Base-by-base conservation (phyloP, 64 coral and sea anemone genomes). In the Catalaphyllia jardinei region DNA sequence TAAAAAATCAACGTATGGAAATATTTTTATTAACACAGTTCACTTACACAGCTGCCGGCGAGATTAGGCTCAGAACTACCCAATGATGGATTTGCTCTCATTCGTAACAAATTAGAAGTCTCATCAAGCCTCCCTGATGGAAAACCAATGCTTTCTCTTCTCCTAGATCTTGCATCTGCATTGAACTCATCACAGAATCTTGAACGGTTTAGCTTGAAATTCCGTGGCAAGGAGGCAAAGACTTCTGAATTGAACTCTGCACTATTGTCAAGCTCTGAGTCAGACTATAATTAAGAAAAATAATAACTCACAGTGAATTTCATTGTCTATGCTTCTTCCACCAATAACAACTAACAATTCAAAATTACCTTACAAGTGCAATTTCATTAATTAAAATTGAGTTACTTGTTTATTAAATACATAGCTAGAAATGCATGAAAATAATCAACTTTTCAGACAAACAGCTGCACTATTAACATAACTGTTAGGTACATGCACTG, bases 31-130 rank as follows among this genome's bases (percentile, higher is more conserved):
- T 20, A 24, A 24, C 29, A n/a, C 8, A 29, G 22, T 69, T 8
- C 0, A 96, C 94, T 96, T 87, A 96, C 94, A 96, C 91, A 96
- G 82, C 94, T 93, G 35, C 94, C 91, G 19, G 94, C 76, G 52
- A 96, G 83, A 59, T 93, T 96, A 7, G 94, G 94, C 61, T 96
- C 94, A 2, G 94, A 96, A 28, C 92, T 96, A 0, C 94, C 94
- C 10, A 96, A 76, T 2, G 94, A 96, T 24, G 94, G 91, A 90
- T 96, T 93, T 49, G 91, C 94, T 62, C 94, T 96, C 94, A 93
- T 96, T 30, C 94, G 94, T 1, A 96, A 67, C 80, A 96, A 82
- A 75, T 96, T 96, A 0, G 94, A 90, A 14, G 94, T 87, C 75
- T 96, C 94, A 27, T 96, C 94, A 76, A 90, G 92, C 29, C 94